These are phyloP conservation scores for Pantherophis guttatus DNA, from an alignment of 2,113 vertebrate genomes.

Conservation along the genomic window DNA sequence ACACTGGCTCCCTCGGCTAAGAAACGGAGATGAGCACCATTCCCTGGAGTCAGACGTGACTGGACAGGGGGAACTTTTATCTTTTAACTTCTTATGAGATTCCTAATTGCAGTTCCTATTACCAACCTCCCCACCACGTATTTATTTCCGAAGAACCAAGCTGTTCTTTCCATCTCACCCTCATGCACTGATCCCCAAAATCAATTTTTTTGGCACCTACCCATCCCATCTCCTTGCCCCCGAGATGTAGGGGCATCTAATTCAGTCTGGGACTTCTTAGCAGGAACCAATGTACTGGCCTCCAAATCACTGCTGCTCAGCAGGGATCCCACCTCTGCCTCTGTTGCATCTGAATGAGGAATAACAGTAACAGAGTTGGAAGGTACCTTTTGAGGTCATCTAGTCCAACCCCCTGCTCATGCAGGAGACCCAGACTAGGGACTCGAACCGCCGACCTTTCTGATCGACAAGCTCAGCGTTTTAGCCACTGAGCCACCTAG, in stretches of 20 bases:
- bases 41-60: not conserved
- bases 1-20: not conserved
- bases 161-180: not conserved
- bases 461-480: no score
- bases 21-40: not conserved
- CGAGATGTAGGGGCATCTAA: not conserved
- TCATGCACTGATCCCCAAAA: not conserved
- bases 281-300: not conserved
- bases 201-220: not conserved
- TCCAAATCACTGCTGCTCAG: not conserved
- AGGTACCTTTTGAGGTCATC: no score
- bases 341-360: not conserved
- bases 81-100: not conserved
- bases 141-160: no score
- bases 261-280: constrained; percentile 35
- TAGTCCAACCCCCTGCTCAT: no score
- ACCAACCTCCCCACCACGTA: not conserved
- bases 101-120: not conserved
- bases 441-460: no score
- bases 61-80: not conserved
- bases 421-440: no score
- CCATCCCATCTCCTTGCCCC: not conserved
- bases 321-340: not conserved
- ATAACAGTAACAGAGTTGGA: no score
- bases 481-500: no score